Base-by-base conservation (phyloP, 2,113 vertebrate species). In the Trachemys scripta region DNA sequence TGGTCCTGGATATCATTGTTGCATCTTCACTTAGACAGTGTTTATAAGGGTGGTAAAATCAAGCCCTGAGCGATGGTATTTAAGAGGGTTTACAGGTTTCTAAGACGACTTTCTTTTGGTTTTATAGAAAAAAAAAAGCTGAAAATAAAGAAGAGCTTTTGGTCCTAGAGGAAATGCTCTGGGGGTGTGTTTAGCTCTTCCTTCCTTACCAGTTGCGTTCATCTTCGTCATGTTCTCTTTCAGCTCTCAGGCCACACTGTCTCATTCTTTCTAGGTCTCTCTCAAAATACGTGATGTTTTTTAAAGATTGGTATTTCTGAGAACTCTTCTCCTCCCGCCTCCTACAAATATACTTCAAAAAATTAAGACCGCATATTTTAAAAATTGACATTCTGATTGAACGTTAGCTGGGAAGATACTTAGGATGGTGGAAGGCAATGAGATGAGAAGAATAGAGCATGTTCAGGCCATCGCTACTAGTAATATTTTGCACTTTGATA, bases 251-350 rank as follows among this genome's bases (percentile, higher is more conserved):
- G 9, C 81, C 29, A 14, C 91, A 79, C 6, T 94, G 90, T 84
- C 97, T 94, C 96, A 98, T 92, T 84, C 97, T 97, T 82, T 95
- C 88, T 10, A 95, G 8, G 54, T 98, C 98, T 93, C 95, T 98
- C 90, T 85, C 94, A 86, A 98, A 98, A 85, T 80, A 84, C 0
- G 88, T 96, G 42, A 69, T 11, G 2, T 65, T 42, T 54, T 95
- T 90, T 51, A 98, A 97, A 69, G 97, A 93, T 2, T 75, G 82
- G 69, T 96, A 98, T 91, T 97, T 98, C 92, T 97, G 96, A 57
- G 89, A 82, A 4, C 96, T 91, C 29, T 94, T 96, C 51, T 98
- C 98, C 88, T 98, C 98, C 79, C 98, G 98, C 42, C 92, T 96
- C 95, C 98, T 99, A 57, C 8, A 82, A 95, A 93, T 59, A 80